phyloP scores from a whole-genome alignment of 2,888 invertebrate species.

The Tetropium fuscum region DNA sequence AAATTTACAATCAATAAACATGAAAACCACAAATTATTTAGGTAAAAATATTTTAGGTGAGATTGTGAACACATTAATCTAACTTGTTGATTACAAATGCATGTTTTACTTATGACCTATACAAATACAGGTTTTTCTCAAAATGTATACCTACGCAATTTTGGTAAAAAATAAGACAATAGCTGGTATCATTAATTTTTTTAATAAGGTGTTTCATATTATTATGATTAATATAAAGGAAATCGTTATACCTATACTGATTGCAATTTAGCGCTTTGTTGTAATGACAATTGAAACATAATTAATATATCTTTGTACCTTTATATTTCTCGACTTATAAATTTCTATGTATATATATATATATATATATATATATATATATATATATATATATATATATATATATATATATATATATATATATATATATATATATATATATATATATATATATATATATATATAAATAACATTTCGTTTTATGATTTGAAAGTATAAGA shows the following conservation, averaged over 20 bases:
- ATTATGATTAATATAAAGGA: not conserved
- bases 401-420: no score
- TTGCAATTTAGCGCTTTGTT: conserved; percentile 20
- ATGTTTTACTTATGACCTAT: no score
- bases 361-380: no score
- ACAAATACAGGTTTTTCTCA: no score
- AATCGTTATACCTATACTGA: conserved; percentile 2
- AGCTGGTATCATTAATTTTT: not conserved
- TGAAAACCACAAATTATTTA: conserved; percentile 7
- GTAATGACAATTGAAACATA: conserved; percentile 33
- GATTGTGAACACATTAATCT: conserved; percentile 11
- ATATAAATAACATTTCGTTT: conserved; percentile 57
- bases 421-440: no score
- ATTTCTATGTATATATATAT: conserved; percentile 55
- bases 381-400: no score
- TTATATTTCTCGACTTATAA: conserved; percentile 55
- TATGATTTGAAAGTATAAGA: conserved; percentile 55
- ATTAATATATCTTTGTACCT: conserved; percentile 48
- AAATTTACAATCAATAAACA: conserved; percentile 15
- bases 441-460: no score
- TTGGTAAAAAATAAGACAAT: not conserved
- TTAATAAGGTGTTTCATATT: not conserved
- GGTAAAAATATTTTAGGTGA: conserved; percentile 1
- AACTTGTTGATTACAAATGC: conserved; percentile 8
- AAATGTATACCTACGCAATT: no score